Evolutionary conservation across 2,113 vertebrate genomes (phyloP), one percentile per base, ranked within the genome.

Genomic region (Hoplias malabaricus): DNA sequence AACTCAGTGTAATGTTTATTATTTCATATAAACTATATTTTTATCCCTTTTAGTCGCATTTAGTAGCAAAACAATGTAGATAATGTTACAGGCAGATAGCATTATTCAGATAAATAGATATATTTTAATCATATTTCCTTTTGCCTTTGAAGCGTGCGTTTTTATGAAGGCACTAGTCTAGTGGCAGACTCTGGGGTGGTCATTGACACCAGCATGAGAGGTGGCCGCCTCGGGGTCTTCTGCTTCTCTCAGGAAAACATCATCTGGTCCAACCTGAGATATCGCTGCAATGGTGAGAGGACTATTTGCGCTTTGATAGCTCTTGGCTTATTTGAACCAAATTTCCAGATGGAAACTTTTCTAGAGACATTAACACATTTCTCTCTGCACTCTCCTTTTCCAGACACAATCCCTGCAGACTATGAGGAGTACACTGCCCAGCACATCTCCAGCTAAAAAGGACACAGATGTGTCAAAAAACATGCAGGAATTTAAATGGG

Each of bases 191-290:
- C 98, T 0, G 95, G 93, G 25, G 93, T 96, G 79, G 94, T 94
- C 23, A 95, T 95, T 70, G 97, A 99, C 86, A 98, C 94, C 63
- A 99, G 96, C 0, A 99, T 99, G 98, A 94, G 98, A 80, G 98
- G 98, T 7, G 98, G 98, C 34, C 91, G 98, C 57, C 95, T 99
- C n/a, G 98, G 98, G 0, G 98, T 99, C 83, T 99, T 99, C 94
- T 99, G 98, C 89, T 99, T 99, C 92, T 99, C 97, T 76, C 98
- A 99, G 87, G 98, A 99, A 92, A 99, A 99, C 86, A 98, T 99
- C 77, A 99, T 99, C 89, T 99, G 98, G 98, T 98, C 98, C 86
- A 97, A 99, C 84, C 92, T 99, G 83, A 99, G 96, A 84, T 99
- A 99, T 12, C 96, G 97, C 65, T 99, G 98, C 90, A 99, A 99